Conservation (phyloP, 2,888 invertebrate genomes). For the Ornithoptera priamus region DNA sequence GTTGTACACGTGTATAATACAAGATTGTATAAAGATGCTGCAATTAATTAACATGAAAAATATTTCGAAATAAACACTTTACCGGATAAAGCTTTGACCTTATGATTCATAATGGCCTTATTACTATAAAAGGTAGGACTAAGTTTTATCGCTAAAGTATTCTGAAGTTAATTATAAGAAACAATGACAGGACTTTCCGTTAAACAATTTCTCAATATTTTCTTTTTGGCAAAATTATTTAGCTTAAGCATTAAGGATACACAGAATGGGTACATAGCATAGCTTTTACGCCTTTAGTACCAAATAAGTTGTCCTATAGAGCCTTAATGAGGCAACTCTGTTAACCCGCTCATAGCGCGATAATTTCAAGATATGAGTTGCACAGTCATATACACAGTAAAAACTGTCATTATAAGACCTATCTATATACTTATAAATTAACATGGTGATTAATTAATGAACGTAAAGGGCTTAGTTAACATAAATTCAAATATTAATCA, state of each 20-base stretch:
- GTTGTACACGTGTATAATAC: background rate
- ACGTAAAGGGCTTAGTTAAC: background rate
- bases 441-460: background rate
- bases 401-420: too few relatives aligned
- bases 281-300: too few relatives aligned
- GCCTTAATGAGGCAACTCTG: too few relatives aligned
- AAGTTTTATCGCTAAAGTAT: background rate
- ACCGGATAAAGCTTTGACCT: background rate
- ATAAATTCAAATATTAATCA: background rate
- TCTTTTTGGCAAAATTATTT: background rate
- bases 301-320: too few relatives aligned
- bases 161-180: background rate
- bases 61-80: background rate
- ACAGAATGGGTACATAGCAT: too few relatives aligned
- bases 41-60: background rate
- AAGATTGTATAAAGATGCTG: background rate
- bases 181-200: background rate
- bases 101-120: background rate
- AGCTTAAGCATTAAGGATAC: too few relatives aligned
- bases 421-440: background rate
- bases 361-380: too few relatives aligned
- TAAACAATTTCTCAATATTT: background rate
- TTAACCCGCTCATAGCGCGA: too few relatives aligned
- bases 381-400: too few relatives aligned
- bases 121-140: background rate